Conservation (phyloP, 2,888 invertebrate genomes). For the Trichogramma dendrolimi region DNA sequence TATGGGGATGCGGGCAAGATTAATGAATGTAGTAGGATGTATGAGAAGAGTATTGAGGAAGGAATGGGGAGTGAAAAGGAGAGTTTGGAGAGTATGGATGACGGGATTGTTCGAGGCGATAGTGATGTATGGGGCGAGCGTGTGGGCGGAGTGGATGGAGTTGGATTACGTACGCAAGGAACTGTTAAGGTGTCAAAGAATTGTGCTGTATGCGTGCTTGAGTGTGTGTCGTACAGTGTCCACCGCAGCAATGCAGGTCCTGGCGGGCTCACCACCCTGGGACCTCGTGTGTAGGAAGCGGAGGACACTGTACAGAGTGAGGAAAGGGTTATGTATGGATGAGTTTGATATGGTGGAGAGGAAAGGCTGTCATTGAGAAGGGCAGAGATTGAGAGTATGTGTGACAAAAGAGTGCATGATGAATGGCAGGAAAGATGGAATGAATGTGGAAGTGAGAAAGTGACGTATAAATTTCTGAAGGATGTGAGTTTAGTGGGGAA, state of each 20-base stretch:
- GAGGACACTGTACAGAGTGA: neutral
- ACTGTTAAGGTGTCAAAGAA: conserved; percentile 14
- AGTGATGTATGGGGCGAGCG: conserved; percentile 9
- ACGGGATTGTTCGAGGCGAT: neutral
- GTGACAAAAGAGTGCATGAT: neutral
- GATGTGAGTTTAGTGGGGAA: neutral
- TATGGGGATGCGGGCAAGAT: neutral
- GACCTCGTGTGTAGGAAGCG: conserved; percentile 20
- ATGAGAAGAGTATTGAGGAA: conserved; percentile 16
- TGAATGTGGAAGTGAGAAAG: neutral
- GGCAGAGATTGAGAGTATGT: neutral
- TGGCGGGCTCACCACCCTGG: conserved; percentile 26
- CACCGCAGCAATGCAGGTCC: conserved; percentile 28
- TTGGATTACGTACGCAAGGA: conserved; percentile 2
- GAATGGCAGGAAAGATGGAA: conserved; percentile 18
- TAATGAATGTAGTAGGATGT: neutral
- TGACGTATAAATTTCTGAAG: conserved; percentile 16
- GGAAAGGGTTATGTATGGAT: conserved; percentile 7
- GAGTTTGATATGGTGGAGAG: conserved; percentile 2
- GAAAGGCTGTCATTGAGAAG: neutral
- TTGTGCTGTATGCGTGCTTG: conserved; percentile 22
- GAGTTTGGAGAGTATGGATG: neutral
- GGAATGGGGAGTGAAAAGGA: neutral
- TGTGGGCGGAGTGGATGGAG: conserved; percentile 1
- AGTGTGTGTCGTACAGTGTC: conserved; percentile 27